phyloP scores from a whole-genome alignment of 1,140 invertebrate species.

The Drosophila neocordata region DNA sequence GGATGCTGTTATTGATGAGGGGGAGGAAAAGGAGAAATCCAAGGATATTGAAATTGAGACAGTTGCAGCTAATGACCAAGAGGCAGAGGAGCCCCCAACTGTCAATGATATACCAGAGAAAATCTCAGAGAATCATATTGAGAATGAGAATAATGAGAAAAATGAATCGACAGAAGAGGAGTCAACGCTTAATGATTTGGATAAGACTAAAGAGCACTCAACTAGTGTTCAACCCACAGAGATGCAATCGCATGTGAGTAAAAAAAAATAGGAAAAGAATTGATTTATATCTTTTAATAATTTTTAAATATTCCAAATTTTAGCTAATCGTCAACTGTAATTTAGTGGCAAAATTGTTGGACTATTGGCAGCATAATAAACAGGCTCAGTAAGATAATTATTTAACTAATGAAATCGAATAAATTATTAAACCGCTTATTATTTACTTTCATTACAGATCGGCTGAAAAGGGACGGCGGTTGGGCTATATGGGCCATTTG shows the following conservation, averaged over 20 bases:
- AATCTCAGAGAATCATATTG: slow-evolving; percentile 40
- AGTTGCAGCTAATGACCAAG: slow-evolving; percentile 39
- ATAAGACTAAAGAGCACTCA: slow-evolving; percentile 51
- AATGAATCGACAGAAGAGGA: slow-evolving; percentile 34
- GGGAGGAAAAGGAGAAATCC: slow-evolving; percentile 1
- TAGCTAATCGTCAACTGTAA: slow-evolving; percentile 88
- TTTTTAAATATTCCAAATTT: slow-evolving; percentile 41
- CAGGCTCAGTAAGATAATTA: slow-evolving; percentile 84
- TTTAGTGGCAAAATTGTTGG: slow-evolving; percentile 87
- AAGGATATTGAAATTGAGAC: slow-evolving; percentile 42
- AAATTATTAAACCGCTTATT: too few species aligned
- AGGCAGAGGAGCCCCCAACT: neutral
- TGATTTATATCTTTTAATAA: neutral
- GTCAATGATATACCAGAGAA: neutral
- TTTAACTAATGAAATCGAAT: too few species aligned
- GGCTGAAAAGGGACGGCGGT: slow-evolving; percentile 83
- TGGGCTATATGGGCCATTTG: slow-evolving; percentile 91
- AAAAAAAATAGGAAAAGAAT: neutral
- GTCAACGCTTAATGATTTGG: slow-evolving; percentile 56
- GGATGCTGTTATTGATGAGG: neutral
- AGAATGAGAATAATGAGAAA: slow-evolving; percentile 28
- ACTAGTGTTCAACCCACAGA: slow-evolving; percentile 60
- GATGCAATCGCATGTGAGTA: slow-evolving; percentile 78
- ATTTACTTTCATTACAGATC: slow-evolving; percentile 62
- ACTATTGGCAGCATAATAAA: slow-evolving; percentile 87